These are phyloP conservation scores for Bombus impatiens DNA, from an alignment of 1,140 invertebrate species.

Conservation along the genomic window DNA sequence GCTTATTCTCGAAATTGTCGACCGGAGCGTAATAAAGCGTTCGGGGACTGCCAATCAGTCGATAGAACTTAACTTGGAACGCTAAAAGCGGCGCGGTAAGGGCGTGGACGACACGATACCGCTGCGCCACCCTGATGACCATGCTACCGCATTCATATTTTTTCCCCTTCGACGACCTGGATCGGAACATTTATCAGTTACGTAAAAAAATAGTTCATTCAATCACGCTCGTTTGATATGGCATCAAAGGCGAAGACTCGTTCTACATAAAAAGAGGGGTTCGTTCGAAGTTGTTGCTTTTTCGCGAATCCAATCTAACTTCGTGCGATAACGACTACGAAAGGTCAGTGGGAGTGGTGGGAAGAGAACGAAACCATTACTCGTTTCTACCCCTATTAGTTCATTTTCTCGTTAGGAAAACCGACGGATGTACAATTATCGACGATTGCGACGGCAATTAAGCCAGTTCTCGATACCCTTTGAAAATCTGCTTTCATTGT, in stretches of 20 bases:
- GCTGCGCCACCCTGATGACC: not conserved
- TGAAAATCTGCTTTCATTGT: not conserved
- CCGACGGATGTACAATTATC: constrained; percentile 6
- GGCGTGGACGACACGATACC: constrained; percentile 3
- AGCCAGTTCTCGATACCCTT: not conserved
- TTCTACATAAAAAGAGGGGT: not conserved
- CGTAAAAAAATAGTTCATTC: not conserved
- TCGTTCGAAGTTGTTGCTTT: not conserved
- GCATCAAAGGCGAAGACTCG: not conserved
- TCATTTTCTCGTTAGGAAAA: constrained; percentile 14
- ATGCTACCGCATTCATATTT: not conserved
- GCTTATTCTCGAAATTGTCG: constrained; percentile 36
- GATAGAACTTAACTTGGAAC: not conserved
- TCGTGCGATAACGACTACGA: constrained; percentile 12
- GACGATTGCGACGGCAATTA: constrained; percentile 4
- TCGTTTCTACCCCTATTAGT: constrained; percentile 2
- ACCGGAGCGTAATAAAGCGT: constrained; percentile 25
- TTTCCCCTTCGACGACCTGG: not conserved
- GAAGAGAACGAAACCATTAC: not conserved
- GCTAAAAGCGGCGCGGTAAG: not conserved
- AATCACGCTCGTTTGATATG: not conserved
- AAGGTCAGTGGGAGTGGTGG: not conserved
- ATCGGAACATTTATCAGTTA: constrained; percentile 8
- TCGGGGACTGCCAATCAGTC: constrained; percentile 2
- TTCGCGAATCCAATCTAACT: constrained; percentile 14